Percentiles rank a stretch among this genome's conserved stretches.
phyloP scores from a whole-genome alignment of 2,888 invertebrate genomes.

The Stegophylla sp. region DNA sequence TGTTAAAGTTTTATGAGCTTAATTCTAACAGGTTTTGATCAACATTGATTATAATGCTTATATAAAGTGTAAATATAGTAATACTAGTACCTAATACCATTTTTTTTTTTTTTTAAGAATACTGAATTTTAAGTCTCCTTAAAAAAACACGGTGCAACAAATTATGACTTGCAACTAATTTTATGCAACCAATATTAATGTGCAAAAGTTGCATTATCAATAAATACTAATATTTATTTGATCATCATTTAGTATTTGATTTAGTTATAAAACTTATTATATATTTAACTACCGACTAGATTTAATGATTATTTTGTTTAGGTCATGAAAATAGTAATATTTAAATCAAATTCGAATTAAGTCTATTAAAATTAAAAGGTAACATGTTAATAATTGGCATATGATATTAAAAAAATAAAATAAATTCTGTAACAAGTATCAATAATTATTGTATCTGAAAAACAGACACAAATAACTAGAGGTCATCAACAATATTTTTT shows the following conservation, averaged over 20 bases:
- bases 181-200: too few species aligned
- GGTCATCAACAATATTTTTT: too few species aligned
- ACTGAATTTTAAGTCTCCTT: not conserved
- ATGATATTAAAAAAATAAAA: not conserved
- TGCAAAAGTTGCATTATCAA: too few species aligned
- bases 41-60: too few species aligned
- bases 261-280: not conserved
- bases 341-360: not conserved
- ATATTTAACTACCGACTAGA: not conserved
- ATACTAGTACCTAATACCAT: too few species aligned
- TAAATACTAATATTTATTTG: not conserved
- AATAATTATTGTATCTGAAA: not conserved
- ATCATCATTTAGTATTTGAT: not conserved
- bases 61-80: too few species aligned
- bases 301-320: not conserved
- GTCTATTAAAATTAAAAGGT: not conserved
- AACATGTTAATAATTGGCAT: constrained; percentile 14
- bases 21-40: too few species aligned
- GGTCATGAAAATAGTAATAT: not conserved
- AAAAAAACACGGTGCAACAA: not conserved
- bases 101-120: too few species aligned
- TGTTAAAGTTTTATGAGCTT: too few species aligned
- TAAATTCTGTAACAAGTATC: not conserved
- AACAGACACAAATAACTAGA: not conserved
- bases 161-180: not conserved